Evolutionary conservation across 2,888 invertebrate species (phyloP), one percentile per base, ranked within the genome.

Genomic region (Agriopis leucophaearia): DNA sequence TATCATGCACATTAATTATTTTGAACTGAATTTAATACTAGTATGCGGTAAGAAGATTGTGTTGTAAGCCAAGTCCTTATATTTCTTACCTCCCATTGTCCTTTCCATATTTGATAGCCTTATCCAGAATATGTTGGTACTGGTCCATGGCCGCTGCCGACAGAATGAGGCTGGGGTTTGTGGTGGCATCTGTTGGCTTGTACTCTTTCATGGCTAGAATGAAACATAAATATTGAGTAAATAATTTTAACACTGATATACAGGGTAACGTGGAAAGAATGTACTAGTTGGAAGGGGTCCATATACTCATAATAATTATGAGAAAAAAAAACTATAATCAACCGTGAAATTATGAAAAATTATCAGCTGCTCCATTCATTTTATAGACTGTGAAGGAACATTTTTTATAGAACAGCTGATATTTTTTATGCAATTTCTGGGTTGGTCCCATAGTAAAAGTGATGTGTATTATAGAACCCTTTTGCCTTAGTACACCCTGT

Each of bases 171-270:
- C 99, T 99, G 6, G 99, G 99, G 90, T 99, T 99, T 60, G 99
- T 99, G 2, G 99, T 99, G 45, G 99, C 99, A 96, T 99, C 99
- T 0, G 99, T 99, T 4, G 99, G 99, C 89, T 98, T 97, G 91
- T 98, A 99, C 78, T 97, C 96, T 89, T 98, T 97, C 96, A 99
- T 99, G 10, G 98, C 99, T 99, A 84, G 59, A 85, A 47, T n/a
- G 38, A 3, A 48, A 42, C 13, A 47, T 3, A 16, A 35, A 36
- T 35, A 16, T 27, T 1, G 5, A 47, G 1, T 9, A 15, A 47
- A 47, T 16, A 15, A 15, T 15, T 1, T 15, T 5, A 27, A 27
- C 27, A 27, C 27, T 27, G 27, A 27, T 27, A 27, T 27, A 27
- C 27, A 27, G 27, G 27, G 27, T 27, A 5, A 27, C 27, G 27